Evolutionary conservation across 2,888 invertebrate genomes (phyloP).

Genomic region (Drosophila mayaguana): DNA sequence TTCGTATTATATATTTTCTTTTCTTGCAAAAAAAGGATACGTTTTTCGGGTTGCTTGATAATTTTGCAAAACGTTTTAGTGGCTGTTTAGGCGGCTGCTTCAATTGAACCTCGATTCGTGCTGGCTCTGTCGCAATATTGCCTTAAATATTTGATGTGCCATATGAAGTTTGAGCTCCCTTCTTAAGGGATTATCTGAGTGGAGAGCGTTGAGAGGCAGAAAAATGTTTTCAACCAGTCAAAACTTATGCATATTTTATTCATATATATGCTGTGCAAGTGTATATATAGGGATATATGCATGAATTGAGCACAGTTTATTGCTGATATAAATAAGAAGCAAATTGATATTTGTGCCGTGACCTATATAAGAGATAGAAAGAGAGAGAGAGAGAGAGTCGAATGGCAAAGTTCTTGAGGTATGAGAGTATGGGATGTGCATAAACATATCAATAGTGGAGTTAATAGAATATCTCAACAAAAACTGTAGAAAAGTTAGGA

Average conservation of each 20-base stretch:
- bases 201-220: neutral
- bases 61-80: slow-evolving; percentile 74
- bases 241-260: slow-evolving; percentile 15
- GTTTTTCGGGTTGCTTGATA: slow-evolving; percentile 47
- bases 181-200: neutral
- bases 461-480: no score
- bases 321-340: neutral
- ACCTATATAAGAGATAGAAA: neutral
- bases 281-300: neutral
- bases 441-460: no score
- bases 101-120: slow-evolving; percentile 63
- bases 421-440: no score
- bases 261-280: neutral
- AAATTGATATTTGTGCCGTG: neutral
- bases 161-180: slow-evolving; percentile 8
- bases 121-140: slow-evolving; percentile 59
- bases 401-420: neutral
- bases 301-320: neutral
- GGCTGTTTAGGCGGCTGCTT: slow-evolving; percentile 44
- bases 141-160: slow-evolving; percentile 66
- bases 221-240: slow-evolving; percentile 24
- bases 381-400: no score
- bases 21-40: slow-evolving; percentile 48
- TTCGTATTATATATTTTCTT: slow-evolving; percentile 9
- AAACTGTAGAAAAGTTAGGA: neutral